phyloP scores from a whole-genome alignment of 2,113 vertebrate species.

The human (Homo sapiens) region GRCh38 chr6:2175501-2176000 shows the following conservation, averaged over 20 bases:
- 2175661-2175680: not conserved
- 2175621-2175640: not conserved
- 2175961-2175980: not conserved
- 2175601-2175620: conserved; percentile 8
- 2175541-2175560: not conserved
- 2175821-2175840: not conserved
- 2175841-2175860: not conserved
- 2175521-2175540: not conserved
- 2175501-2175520: not conserved
- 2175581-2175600: conserved; percentile 41
- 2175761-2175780: not conserved
- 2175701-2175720: not conserved
- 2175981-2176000: not conserved
- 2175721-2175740: not conserved
- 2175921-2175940: not conserved
- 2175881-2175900: not conserved
- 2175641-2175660: not conserved
- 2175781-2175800: not conserved
- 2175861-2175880: not conserved
- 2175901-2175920: too few species aligned
- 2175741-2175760: not conserved
- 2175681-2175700: not conserved
- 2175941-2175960: not conserved
- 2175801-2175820: not conserved
- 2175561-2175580: not conserved